Conservation (phyloP, 2,113 vertebrate genomes). For the Lophura nycthemera region DNA sequence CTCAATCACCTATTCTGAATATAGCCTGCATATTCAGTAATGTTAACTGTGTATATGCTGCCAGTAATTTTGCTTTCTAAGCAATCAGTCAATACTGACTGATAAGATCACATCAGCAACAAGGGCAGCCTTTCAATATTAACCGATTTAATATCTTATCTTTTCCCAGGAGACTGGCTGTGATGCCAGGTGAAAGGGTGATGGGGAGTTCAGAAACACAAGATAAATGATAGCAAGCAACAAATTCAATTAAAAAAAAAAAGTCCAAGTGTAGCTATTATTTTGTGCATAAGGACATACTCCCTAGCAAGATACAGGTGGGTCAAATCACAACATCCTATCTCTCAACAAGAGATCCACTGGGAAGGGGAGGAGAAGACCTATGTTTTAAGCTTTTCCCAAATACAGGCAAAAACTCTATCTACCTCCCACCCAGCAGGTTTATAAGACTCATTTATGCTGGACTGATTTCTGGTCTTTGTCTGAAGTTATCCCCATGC, state of each 20-base stretch:
- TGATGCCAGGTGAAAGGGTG: not conserved
- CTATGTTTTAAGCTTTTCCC: not conserved
- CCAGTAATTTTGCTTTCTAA: conserved; percentile 51
- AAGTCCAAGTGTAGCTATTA: not conserved
- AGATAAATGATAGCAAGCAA: not conserved
- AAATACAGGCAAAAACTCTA: not conserved
- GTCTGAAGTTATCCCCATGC: not conserved
- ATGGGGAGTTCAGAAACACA: not conserved
- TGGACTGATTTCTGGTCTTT: not conserved
- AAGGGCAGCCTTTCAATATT: conserved; percentile 42
- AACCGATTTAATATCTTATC: conserved; percentile 45
- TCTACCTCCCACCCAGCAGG: fast-evolving
- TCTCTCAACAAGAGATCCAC: not conserved
- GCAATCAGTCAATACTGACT: conserved; percentile 54
- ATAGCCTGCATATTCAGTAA: not conserved
- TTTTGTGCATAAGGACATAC: not conserved
- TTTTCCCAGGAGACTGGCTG: not conserved
- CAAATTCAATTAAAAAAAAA: conserved; percentile 11
- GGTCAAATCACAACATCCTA: not conserved
- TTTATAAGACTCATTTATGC: not conserved
- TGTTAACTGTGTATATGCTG: not conserved
- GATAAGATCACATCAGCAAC: conserved; percentile 72
- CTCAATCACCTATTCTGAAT: not conserved
- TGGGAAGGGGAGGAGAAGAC: not conserved
- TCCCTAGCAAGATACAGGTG: not conserved